Evolutionary conservation across 2,797 vertebrate species (phyloP).

Genomic region (Falco biarmicus): DNA sequence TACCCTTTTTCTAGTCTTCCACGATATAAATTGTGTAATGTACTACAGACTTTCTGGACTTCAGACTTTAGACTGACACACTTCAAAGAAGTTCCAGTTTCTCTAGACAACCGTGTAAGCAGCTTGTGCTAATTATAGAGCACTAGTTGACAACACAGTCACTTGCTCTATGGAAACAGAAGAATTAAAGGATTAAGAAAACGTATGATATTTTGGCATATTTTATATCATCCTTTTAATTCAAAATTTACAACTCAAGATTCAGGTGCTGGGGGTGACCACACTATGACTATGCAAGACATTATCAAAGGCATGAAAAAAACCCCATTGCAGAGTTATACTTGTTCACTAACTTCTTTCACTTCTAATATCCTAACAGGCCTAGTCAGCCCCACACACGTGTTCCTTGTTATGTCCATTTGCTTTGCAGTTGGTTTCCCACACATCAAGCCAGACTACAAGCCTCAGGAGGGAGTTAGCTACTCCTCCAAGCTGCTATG

Average conservation of each 20-base stretch:
- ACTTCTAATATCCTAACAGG: not conserved
- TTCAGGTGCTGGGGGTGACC: not conserved
- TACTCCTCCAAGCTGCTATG: slow-evolving; percentile 39
- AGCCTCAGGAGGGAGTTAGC: slow-evolving; percentile 34
- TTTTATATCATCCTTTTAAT: not conserved
- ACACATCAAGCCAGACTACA: slow-evolving; percentile 31
- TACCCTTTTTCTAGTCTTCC: not conserved
- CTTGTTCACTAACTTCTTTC: not conserved
- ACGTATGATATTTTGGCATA: no score
- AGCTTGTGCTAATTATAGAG: slow-evolving; percentile 27
- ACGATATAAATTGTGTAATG: not conserved
- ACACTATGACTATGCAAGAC: not conserved
- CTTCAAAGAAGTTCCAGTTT: slow-evolving; percentile 31
- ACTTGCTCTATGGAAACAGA: not conserved
- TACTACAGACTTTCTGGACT: not conserved
- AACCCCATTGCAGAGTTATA: not conserved
- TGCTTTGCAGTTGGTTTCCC: slow-evolving; percentile 48
- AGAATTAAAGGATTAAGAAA: not conserved
- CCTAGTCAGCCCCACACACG: not conserved
- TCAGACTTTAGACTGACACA: not conserved
- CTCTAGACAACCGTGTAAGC: slow-evolving; percentile 2
- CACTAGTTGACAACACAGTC: not conserved
- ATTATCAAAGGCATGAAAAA: not conserved
- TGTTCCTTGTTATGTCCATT: slow-evolving; percentile 37
- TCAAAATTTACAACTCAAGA: not conserved